Base-by-base conservation (phyloP, 37 sponge, comb jelly and placozoan genomes). In the Mnemiopsis leidyi region DNA sequence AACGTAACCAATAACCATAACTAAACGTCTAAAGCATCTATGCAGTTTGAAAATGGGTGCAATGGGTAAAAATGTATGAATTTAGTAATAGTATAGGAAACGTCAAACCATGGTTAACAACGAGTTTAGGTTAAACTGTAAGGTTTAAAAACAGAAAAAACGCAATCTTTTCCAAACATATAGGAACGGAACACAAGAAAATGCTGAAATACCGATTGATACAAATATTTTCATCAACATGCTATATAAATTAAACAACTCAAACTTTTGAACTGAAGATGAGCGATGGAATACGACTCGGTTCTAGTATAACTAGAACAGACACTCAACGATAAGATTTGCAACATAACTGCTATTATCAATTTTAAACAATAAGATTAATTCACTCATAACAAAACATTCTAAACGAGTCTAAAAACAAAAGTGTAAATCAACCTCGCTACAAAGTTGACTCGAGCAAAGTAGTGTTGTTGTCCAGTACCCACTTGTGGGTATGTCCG, bases 401-500 rank as follows among this genome's bases (percentile, higher is more conserved):
- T 48, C 61, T 48, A 48, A 48, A 48, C 61, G 9, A 48, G 61
- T 18, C 61, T 48, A 48, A 48, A 48, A 48, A 48, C 61, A 48
- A 18, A 48, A 18, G 5, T 48, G 13, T 18, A 13, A 18, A 18
- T 13, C 13, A 13, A 48, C 61, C 61, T 18, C 61, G 13, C 61
- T 48, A 82, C 82, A 82, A 82, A 23, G 82, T 82, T 5, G 82
- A 82, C 30, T 82, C 82, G 7, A 82, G 36, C 37, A 82, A 7
- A 13, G 82, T 82, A 23, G 82, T 82, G 38, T 82, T 82, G 36
- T 82, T 82, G 82, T 82, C 82, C 35, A 82, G 38, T 3, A 82
- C 82, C 82, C 82, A 82, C 37, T 34, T 31, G 38, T 82, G 82
- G 2, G 82, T 82, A 13, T 82, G 36, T 20, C 82, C 82, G 82